Evolutionary conservation across 30 jellyfish, hydroid and myxozoan genomes (phyloP).

Genomic region (Aurelia sp.): DNA sequence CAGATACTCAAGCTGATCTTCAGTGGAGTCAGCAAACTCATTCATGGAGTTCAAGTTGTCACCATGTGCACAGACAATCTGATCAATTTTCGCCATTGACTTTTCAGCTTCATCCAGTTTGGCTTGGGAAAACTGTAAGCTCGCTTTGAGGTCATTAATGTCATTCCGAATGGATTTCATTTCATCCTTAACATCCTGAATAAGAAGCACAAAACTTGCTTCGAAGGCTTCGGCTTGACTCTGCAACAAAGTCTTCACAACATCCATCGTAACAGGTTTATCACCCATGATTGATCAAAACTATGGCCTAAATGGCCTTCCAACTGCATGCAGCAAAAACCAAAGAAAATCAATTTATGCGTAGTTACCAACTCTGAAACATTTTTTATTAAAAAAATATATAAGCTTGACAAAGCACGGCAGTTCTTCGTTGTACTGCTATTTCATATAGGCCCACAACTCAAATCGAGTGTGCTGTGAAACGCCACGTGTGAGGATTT

Average conservation of each 20-base stretch:
- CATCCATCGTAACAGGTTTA: not conserved
- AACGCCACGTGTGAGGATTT: too few relatives aligned
- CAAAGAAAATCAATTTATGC: too few relatives aligned
- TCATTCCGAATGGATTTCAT: constrained; percentile 26
- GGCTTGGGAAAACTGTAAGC: constrained; percentile 29
- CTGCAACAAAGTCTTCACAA: constrained; percentile 11
- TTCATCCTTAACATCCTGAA: constrained; percentile 25
- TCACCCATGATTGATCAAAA: not conserved
- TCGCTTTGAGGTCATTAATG: constrained; percentile 14
- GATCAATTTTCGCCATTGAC: not conserved
- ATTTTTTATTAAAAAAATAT: too few relatives aligned
- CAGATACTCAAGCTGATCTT: constrained; percentile 16
- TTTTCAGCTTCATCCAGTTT: constrained; percentile 22
- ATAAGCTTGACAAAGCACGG: too few relatives aligned
- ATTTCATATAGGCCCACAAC: too few relatives aligned
- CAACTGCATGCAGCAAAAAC: too few relatives aligned
- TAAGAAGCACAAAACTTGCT: constrained; percentile 24
- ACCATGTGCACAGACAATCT: constrained; percentile 16
- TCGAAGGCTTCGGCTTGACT: constrained; percentile 28
- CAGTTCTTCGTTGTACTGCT: too few relatives aligned
- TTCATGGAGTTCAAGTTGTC: constrained; percentile 3
- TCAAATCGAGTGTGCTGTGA: too few relatives aligned
- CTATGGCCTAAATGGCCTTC: too few relatives aligned
- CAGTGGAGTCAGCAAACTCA: constrained; percentile 26
- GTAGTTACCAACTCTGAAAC: too few relatives aligned